Conservation (phyloP, 2,113 vertebrate species). For the Diadophis punctatus region DNA sequence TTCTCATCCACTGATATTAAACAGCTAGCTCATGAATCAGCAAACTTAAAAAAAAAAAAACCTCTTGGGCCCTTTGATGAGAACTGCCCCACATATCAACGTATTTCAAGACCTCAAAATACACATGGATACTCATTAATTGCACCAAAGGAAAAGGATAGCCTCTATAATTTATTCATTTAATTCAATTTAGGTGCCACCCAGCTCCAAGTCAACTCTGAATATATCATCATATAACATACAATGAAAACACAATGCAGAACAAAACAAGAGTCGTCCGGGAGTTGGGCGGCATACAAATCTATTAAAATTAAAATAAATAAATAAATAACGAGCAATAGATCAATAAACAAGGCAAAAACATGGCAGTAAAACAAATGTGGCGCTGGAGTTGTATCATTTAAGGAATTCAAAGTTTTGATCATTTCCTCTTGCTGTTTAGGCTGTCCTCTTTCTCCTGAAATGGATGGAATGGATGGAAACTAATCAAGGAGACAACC, state of each 20-base stretch:
- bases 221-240: not conserved
- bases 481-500: too few relatives aligned
- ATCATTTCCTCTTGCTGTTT: slow-evolving; percentile 44
- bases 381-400: slow-evolving; percentile 47
- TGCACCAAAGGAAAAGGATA: slow-evolving; percentile 49
- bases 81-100: slow-evolving; percentile 44
- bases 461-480: too few relatives aligned
- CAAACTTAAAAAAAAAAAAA: slow-evolving; percentile 6
- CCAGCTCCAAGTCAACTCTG: not conserved
- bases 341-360: not conserved
- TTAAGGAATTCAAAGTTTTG: too few relatives aligned
- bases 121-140: slow-evolving; percentile 56
- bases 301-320: too few relatives aligned
- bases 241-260: not conserved
- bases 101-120: slow-evolving; percentile 58
- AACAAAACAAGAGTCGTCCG: too few relatives aligned
- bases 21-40: not conserved
- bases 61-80: slow-evolving; percentile 36
- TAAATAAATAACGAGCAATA: too few relatives aligned
- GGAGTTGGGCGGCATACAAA: too few relatives aligned
- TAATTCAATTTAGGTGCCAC: not conserved
- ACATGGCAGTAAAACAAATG: slow-evolving; percentile 57
- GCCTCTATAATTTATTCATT: slow-evolving; percentile 43
- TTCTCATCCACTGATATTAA: slow-evolving; percentile 24
- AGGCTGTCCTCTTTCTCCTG: slow-evolving; percentile 14